These are phyloP conservation scores for Heterotilapia buettikoferi DNA, from an alignment of 2,113 vertebrate species.

Conservation along the genomic window DNA sequence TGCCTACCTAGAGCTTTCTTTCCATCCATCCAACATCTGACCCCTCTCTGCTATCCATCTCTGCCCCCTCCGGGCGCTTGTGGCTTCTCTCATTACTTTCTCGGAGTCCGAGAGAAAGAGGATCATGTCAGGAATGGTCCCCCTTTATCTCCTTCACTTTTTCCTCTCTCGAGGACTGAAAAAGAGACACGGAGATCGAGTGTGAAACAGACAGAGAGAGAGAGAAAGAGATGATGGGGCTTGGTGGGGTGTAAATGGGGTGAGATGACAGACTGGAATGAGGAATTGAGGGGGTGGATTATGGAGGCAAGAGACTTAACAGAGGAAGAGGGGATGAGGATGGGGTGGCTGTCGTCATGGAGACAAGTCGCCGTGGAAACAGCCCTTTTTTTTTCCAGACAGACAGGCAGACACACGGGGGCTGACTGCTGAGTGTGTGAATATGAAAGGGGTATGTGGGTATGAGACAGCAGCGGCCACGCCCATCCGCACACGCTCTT, in stretches of 20 bases:
- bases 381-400: conserved; percentile 35
- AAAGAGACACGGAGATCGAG: neutral
- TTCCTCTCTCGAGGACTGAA: conserved; percentile 17
- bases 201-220: neutral
- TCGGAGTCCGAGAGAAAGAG: conserved; percentile 9
- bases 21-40: conserved; percentile 3
- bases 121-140: conserved; percentile 13
- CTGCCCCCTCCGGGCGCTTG: neutral
- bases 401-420: conserved; percentile 22
- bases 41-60: neutral
- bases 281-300: conserved; percentile 39
- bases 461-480: conserved; percentile 22
- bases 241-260: conserved; percentile 62
- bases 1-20: neutral
- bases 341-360: conserved; percentile 61
- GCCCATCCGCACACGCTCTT: neutral
- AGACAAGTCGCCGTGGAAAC: conserved; percentile 63
- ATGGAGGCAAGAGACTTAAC: conserved; percentile 47
- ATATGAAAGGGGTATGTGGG: conserved; percentile 43
- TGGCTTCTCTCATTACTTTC: conserved; percentile 42
- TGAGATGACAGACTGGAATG: conserved; percentile 56
- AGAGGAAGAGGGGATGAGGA: conserved; percentile 36
- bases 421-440: conserved; percentile 55
- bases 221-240: conserved; percentile 32
- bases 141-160: conserved; percentile 16